These are phyloP conservation scores for Pheosia gnoma DNA, from an alignment of 2,888 invertebrate species.

Conservation along the genomic window DNA sequence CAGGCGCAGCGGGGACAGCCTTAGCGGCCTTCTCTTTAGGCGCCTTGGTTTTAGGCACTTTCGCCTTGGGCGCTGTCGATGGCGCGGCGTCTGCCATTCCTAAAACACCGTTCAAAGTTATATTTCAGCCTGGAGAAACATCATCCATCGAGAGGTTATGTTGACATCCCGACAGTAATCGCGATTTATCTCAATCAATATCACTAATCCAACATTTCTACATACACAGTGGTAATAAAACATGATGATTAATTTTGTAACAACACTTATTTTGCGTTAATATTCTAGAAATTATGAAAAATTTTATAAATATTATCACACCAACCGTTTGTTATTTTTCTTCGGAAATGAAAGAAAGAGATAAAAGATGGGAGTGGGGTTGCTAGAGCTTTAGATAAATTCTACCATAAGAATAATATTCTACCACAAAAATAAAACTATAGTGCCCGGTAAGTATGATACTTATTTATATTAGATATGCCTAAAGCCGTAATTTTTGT, in stretches of 20 bases:
- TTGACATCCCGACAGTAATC: slow-evolving; percentile 73
- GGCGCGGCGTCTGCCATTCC: slow-evolving; percentile 86
- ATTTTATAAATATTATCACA: slow-evolving; percentile 50
- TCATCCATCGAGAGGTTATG: slow-evolving; percentile 64
- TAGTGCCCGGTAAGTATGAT: too few species aligned
- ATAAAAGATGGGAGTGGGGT: slow-evolving; percentile 22
- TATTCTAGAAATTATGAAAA: slow-evolving; percentile 30
- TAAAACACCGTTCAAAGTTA: slow-evolving; percentile 59
- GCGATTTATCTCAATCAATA: slow-evolving; percentile 50
- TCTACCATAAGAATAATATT: not conserved
- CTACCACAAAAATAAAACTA: too few species aligned
- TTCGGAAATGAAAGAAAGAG: slow-evolving; percentile 69
- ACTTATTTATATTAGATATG: too few species aligned
- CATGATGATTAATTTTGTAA: slow-evolving; percentile 23
- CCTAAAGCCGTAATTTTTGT: too few species aligned
- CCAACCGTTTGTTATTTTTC: slow-evolving; percentile 73
- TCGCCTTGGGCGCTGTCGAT: slow-evolving; percentile 81
- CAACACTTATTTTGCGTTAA: slow-evolving; percentile 45
- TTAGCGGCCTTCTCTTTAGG: slow-evolving; percentile 83
- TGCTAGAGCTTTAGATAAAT: not conserved
- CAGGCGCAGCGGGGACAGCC: slow-evolving; percentile 81
- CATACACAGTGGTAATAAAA: slow-evolving; percentile 16
- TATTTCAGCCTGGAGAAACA: slow-evolving; percentile 34
- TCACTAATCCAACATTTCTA: slow-evolving; percentile 51
- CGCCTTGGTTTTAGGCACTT: slow-evolving; percentile 83